Evolutionary conservation across 2,888 invertebrate genomes (phyloP).

Genomic region (Therioaphis trifolii): DNA sequence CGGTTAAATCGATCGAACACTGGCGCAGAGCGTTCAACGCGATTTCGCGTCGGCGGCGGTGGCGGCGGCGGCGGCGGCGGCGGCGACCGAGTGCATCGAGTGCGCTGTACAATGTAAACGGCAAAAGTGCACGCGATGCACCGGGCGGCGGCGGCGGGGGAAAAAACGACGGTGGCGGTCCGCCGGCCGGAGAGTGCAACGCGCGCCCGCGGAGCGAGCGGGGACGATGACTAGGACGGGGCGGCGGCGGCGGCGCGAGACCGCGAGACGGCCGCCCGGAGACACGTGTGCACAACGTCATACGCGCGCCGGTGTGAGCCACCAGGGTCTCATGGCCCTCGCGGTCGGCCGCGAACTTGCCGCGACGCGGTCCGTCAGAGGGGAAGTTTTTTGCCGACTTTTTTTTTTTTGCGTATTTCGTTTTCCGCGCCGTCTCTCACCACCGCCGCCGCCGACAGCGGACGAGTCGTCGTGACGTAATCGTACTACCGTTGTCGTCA

Average conservation of each 20-base stretch:
- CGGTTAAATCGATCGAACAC: not conserved
- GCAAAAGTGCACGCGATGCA: slow-evolving; percentile 51
- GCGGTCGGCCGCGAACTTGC: not conserved
- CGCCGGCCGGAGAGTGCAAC: not conserved
- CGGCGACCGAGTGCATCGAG: slow-evolving; percentile 39
- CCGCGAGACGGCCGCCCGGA: not conserved
- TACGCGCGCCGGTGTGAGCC: slow-evolving; percentile 39
- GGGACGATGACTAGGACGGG: slow-evolving; percentile 15
- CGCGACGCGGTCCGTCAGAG: not conserved
- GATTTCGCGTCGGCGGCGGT: not conserved
- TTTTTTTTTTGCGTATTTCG: not conserved
- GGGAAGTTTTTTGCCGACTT: not conserved
- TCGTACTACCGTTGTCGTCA: no score
- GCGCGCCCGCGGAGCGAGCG: slow-evolving; percentile 1
- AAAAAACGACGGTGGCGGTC: slow-evolving; percentile 30
- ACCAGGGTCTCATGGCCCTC: slow-evolving; percentile 44
- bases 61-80: slow-evolving; percentile 8
- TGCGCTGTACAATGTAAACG: not conserved
- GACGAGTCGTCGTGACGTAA: not conserved
- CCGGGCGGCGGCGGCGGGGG: slow-evolving; percentile 26
- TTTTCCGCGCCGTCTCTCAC: not conserved
- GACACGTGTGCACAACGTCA: slow-evolving; percentile 41
- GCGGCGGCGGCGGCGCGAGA: not conserved
- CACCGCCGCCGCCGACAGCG: not conserved
- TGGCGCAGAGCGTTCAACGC: not conserved